Percentiles rank a stretch among this genome's conserved stretches.
phyloP scores from a whole-genome alignment of 2,113 vertebrate genomes.

The Periophthalmus modestus region DNA sequence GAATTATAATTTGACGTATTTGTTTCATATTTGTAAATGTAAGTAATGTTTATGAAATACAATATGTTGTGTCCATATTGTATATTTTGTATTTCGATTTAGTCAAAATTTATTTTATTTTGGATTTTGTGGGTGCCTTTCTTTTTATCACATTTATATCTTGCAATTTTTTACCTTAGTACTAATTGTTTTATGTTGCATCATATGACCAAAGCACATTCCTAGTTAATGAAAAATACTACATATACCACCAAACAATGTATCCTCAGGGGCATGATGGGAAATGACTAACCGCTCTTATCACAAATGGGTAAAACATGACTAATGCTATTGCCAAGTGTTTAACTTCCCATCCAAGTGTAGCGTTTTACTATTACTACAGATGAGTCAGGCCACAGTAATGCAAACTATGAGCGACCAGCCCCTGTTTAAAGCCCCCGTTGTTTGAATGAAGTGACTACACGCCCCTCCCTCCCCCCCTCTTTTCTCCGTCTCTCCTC shows the following conservation, averaged over 20 bases:
- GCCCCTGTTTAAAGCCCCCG: constrained; percentile 30
- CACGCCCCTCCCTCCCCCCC: no score
- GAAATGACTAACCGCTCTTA: constrained; percentile 3
- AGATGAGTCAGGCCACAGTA: constrained; percentile 64
- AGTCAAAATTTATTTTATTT: no score
- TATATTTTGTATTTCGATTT: no score
- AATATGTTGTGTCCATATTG: no score
- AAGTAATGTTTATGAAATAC: no score
- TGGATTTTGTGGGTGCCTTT: no score
- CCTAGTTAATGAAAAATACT: not conserved
- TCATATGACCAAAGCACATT: no score
- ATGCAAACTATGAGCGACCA: constrained; percentile 63
- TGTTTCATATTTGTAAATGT: no score
- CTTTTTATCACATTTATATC: no score
- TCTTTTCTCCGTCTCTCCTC: not conserved
- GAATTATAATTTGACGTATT: no score
- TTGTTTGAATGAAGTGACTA: constrained; percentile 45
- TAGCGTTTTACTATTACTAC: constrained; percentile 28
- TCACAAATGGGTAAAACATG: not conserved
- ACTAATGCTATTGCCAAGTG: not conserved
- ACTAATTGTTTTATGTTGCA: not conserved
- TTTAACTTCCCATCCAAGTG: constrained; percentile 6
- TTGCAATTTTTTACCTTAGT: not conserved
- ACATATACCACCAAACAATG: not conserved
- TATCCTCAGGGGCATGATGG: not conserved